Conservation (phyloP, 2,113 vertebrate genomes). For the Pedionomus torquatus region DNA sequence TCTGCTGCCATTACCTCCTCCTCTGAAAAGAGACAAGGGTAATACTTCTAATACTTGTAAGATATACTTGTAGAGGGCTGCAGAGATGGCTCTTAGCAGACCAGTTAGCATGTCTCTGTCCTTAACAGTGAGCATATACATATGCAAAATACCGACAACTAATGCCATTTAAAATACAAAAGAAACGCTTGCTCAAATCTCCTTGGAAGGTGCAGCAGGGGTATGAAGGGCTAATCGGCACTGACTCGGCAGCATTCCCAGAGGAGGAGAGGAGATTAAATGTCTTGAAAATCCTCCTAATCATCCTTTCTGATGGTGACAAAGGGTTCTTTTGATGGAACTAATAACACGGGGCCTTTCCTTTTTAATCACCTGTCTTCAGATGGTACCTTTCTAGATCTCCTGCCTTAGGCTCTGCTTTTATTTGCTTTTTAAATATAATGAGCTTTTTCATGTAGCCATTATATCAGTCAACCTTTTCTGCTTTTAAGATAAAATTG, state of each 20-base stretch:
- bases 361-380: neutral
- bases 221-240: neutral
- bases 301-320: slow-evolving; percentile 6
- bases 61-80: neutral
- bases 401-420: neutral
- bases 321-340: slow-evolving; percentile 57
- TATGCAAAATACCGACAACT: neutral
- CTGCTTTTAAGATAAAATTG: neutral
- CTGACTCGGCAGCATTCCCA: slow-evolving; percentile 44
- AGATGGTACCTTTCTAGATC: neutral
- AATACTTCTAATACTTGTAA: neutral
- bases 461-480: neutral
- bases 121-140: neutral
- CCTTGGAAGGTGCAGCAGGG: neutral
- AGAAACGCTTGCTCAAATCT: neutral
- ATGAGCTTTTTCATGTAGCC: neutral
- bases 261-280: slow-evolving; percentile 11
- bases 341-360: neutral
- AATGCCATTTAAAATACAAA: slow-evolving; percentile 14
- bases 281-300: slow-evolving; percentile 45
- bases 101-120: neutral
- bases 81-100: neutral
- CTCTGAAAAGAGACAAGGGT: neutral
- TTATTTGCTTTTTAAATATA: neutral
- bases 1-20: neutral